A percentile compares a stretch with the other conserved stretches of the same genome.
phyloP scores from a whole-genome alignment of 2,113 vertebrate genomes.

The Tylochromis polylepis region DNA sequence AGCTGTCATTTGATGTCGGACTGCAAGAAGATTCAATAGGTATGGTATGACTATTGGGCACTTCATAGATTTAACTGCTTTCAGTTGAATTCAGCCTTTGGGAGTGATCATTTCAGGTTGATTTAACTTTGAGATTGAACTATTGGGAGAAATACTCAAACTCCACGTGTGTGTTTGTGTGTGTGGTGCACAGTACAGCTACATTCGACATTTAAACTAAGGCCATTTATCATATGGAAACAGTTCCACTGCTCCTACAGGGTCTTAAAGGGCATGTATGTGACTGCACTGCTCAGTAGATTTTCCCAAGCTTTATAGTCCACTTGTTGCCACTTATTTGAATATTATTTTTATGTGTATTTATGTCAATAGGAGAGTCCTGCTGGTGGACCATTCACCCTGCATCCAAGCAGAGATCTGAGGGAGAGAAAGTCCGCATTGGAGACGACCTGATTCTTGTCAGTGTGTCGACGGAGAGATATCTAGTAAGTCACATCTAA shows the following conservation, averaged over 20 bases:
- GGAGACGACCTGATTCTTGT: slow-evolving; percentile 96
- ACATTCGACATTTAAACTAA: background rate
- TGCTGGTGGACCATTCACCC: slow-evolving; percentile 99
- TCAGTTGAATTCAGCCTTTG: background rate
- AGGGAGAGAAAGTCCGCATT: slow-evolving; percentile 96
- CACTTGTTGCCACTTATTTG: background rate
- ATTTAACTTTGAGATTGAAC: slow-evolving; percentile 4
- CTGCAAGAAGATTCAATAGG: slow-evolving; percentile 88
- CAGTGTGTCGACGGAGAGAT: slow-evolving; percentile 95
- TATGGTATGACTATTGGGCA: slow-evolving; percentile 49
- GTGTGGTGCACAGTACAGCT: background rate
- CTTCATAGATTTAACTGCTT: background rate
- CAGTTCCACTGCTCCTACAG: background rate
- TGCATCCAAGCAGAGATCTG: slow-evolving; percentile 94
- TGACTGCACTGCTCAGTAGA: background rate
- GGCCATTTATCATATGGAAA: slow-evolving; percentile 2
- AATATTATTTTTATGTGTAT: background rate
- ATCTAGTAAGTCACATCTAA: slow-evolving; percentile 75
- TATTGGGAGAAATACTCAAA: background rate
- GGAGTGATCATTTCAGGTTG: background rate
- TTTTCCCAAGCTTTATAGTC: background rate
- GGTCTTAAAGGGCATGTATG: background rate
- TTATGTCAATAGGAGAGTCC: slow-evolving; percentile 79
- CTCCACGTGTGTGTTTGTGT: background rate
- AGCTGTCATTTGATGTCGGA: slow-evolving; percentile 97